Conservation (phyloP, 2,797 vertebrate species). For the Epinephelus awoara region DNA sequence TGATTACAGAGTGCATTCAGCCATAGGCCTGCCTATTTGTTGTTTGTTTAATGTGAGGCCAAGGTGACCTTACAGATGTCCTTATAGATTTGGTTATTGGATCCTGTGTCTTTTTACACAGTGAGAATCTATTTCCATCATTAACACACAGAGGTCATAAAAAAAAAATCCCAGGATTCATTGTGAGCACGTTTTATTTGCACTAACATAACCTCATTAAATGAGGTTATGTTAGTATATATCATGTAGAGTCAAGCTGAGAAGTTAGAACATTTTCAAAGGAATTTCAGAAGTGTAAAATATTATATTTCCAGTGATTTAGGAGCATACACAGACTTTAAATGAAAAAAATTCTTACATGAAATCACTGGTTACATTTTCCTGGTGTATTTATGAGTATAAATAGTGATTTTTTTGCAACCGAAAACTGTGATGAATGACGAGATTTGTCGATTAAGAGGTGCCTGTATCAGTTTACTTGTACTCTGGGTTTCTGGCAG, state of each 20-base stretch:
- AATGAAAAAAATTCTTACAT: too few species aligned
- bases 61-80: conserved; percentile 5
- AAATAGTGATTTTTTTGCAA: background rate
- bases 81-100: conserved; percentile 15
- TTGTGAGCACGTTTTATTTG: background rate
- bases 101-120: conserved; percentile 36
- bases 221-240: too few species aligned
- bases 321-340: background rate
- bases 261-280: background rate
- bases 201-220: background rate
- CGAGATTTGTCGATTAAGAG: too few species aligned
- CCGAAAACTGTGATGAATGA: background rate
- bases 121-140: conserved; percentile 22
- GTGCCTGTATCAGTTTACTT: too few species aligned
- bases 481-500: too few species aligned
- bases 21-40: background rate
- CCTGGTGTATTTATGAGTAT: background rate
- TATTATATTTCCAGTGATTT: background rate
- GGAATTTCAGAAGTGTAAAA: background rate
- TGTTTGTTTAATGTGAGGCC: background rate
- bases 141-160: conserved; percentile 9
- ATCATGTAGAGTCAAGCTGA: background rate
- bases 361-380: background rate
- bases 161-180: background rate
- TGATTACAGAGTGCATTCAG: background rate